These are phyloP conservation scores for Brachionus sp. DNA, from an alignment of 1,140 invertebrate genomes.

Conservation along the genomic window DNA sequence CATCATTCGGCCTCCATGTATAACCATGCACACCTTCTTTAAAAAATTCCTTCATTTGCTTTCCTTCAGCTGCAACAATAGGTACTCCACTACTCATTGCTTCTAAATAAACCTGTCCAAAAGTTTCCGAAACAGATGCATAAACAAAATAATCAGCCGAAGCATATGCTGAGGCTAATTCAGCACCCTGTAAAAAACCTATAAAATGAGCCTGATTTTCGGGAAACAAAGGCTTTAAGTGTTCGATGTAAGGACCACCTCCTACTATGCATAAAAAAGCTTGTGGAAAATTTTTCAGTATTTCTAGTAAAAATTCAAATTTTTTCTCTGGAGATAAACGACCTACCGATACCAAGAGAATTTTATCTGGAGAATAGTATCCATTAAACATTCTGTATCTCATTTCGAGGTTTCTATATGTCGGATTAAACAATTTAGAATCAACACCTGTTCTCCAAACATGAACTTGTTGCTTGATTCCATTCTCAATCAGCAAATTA, in stretches of 20 bases:
- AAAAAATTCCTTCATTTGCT: slow-evolving; percentile 46
- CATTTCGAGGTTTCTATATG: not conserved
- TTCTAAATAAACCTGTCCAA: slow-evolving; percentile 47
- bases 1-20: slow-evolving; percentile 37
- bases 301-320: slow-evolving; percentile 35
- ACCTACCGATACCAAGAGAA: slow-evolving; percentile 18
- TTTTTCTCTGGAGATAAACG: slow-evolving; percentile 46
- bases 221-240: slow-evolving; percentile 37
- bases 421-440: slow-evolving; percentile 30
- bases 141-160: slow-evolving; percentile 45
- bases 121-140: slow-evolving; percentile 43
- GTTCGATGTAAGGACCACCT: slow-evolving; percentile 14
- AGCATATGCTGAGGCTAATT: slow-evolving; percentile 33
- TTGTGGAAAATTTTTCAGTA: slow-evolving; percentile 4
- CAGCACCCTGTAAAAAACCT: slow-evolving; percentile 35
- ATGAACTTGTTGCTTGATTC: slow-evolving; percentile 9
- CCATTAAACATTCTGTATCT: slow-evolving; percentile 38
- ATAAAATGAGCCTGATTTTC: slow-evolving; percentile 27
- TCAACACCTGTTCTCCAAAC: slow-evolving; percentile 46
- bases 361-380: slow-evolving; percentile 9
- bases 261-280: slow-evolving; percentile 40
- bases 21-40: slow-evolving; percentile 36
- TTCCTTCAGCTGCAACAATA: slow-evolving; percentile 18
- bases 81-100: slow-evolving; percentile 45
- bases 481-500: not conserved